Conservation (phyloP, 2,113 vertebrate genomes). For the Toxotes chatareus region DNA sequence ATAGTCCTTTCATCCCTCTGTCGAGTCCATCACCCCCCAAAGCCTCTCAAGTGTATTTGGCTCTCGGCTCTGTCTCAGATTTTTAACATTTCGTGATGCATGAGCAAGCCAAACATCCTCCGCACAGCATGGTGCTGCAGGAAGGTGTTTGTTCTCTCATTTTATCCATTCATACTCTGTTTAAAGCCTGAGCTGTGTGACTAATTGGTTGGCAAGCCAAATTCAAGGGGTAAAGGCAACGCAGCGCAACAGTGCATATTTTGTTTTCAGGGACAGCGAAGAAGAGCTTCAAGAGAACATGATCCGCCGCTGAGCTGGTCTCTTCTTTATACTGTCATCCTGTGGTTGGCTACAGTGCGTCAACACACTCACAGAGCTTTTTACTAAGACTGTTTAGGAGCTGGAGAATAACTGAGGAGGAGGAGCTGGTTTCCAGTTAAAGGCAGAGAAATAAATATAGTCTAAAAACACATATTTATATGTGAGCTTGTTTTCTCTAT, state of each 20-base stretch:
- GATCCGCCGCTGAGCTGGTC: slow-evolving; percentile 9
- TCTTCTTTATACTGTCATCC: slow-evolving; percentile 16
- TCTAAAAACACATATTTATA: slow-evolving; percentile 37
- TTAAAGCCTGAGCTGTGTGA: slow-evolving; percentile 48
- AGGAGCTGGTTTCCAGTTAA: not conserved
- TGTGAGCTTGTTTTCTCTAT: slow-evolving; percentile 19
- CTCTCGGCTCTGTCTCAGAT: not conserved
- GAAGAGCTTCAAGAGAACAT: slow-evolving; percentile 17
- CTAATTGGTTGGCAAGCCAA: slow-evolving; percentile 60
- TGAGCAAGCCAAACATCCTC: slow-evolving; percentile 45
- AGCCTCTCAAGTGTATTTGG: slow-evolving; percentile 33
- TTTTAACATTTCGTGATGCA: slow-evolving; percentile 15
- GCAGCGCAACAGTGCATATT: slow-evolving; percentile 8
- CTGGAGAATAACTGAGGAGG: slow-evolving; percentile 8
- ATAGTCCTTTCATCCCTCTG: slow-evolving; percentile 34
- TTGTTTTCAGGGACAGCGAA: slow-evolving; percentile 20
- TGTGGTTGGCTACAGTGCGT: slow-evolving; percentile 29
- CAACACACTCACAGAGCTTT: slow-evolving; percentile 22
- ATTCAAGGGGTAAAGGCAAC: not conserved
- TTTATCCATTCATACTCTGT: slow-evolving; percentile 26
- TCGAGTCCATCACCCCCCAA: slow-evolving; percentile 8
- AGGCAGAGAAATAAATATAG: slow-evolving; percentile 7
- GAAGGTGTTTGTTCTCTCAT: slow-evolving; percentile 50
- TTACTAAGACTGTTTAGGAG: not conserved
- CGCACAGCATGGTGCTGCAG: slow-evolving; percentile 30